phyloP scores from a whole-genome alignment of 2,797 vertebrate genomes.

The Centroberyx gerrardi region DNA sequence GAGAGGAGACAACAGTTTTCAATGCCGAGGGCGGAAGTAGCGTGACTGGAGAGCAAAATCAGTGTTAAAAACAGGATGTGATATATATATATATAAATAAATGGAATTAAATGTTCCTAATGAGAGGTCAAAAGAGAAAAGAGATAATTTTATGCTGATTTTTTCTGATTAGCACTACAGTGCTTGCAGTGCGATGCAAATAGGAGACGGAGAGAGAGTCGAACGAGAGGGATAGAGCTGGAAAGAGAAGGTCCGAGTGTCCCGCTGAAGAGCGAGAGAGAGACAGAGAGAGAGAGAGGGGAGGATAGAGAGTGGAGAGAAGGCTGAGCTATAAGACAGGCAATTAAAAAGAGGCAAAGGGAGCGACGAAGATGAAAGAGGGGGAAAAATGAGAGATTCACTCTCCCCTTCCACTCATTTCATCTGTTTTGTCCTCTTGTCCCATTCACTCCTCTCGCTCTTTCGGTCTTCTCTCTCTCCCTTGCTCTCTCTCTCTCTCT shows the following conservation, averaged over 20 bases:
- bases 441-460: slow-evolving; percentile 44
- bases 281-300: slow-evolving; percentile 7
- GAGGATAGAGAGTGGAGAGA: slow-evolving; percentile 23
- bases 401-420: slow-evolving; percentile 55
- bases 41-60: slow-evolving; percentile 27
- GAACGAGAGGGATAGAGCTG: not conserved
- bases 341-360: slow-evolving; percentile 70
- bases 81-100: slow-evolving; percentile 42
- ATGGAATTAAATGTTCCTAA: slow-evolving; percentile 57
- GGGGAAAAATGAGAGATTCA: slow-evolving; percentile 44
- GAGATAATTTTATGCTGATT: slow-evolving; percentile 56
- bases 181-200: slow-evolving; percentile 15
- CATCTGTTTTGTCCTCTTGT: slow-evolving; percentile 67
- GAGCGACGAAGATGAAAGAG: slow-evolving; percentile 67
- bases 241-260: slow-evolving; percentile 37
- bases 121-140: slow-evolving; percentile 51
- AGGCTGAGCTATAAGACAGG: slow-evolving; percentile 48
- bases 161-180: slow-evolving; percentile 25
- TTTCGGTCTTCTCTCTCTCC: slow-evolving; percentile 33
- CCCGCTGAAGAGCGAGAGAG: slow-evolving; percentile 21
- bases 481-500: slow-evolving; percentile 47
- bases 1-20: slow-evolving; percentile 30
- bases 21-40: slow-evolving; percentile 13
- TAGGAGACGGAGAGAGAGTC: slow-evolving; percentile 37
- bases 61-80: slow-evolving; percentile 44